A percentile compares a stretch with the other conserved stretches of the same genome.
phyloP scores from a whole-genome alignment of 2,113 vertebrate genomes.

The Butorides virescens region DNA sequence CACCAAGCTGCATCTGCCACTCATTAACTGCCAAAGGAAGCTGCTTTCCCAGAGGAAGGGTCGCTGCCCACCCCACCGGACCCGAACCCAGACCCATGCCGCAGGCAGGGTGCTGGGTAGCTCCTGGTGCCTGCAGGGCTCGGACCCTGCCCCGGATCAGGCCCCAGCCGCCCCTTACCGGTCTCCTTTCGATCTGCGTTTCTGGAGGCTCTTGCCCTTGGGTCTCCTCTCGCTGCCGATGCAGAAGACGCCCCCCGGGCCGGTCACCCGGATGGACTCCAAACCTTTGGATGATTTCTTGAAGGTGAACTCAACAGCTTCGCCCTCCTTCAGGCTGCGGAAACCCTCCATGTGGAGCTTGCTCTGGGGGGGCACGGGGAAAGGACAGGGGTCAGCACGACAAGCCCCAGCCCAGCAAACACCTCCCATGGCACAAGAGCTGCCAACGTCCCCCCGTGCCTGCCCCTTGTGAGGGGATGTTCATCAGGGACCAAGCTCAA shows the following conservation, averaged over 20 bases:
- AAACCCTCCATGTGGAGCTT: slow-evolving; percentile 99
- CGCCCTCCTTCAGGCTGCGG: slow-evolving; percentile 96
- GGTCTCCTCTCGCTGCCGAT: slow-evolving; percentile 91
- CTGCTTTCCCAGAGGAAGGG: slow-evolving; percentile 12
- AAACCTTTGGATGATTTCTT: slow-evolving; percentile 95
- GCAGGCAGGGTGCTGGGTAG: neutral
- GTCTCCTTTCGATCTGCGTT: slow-evolving; percentile 92
- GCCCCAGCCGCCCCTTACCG: slow-evolving; percentile 69
- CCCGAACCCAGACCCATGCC: neutral
- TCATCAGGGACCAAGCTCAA: accelerated
- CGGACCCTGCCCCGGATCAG: neutral
- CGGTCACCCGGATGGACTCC: slow-evolving; percentile 91
- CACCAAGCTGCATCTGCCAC: slow-evolving; percentile 83
- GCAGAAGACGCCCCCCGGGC: slow-evolving; percentile 90
- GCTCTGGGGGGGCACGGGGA: slow-evolving; percentile 75
- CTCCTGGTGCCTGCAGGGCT: neutral
- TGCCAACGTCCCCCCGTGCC: accelerated
- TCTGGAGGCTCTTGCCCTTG: slow-evolving; percentile 93
- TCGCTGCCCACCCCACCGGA: neutral
- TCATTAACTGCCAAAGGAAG: slow-evolving; percentile 77
- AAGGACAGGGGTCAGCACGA: neutral
- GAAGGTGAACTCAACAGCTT: slow-evolving; percentile 93
- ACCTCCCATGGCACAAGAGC: accelerated
- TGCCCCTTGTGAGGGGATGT: neutral
- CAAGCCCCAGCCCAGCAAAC: neutral